phyloP scores from a whole-genome alignment of 2,113 vertebrate species.

The Agapornis roseicollis region DNA sequence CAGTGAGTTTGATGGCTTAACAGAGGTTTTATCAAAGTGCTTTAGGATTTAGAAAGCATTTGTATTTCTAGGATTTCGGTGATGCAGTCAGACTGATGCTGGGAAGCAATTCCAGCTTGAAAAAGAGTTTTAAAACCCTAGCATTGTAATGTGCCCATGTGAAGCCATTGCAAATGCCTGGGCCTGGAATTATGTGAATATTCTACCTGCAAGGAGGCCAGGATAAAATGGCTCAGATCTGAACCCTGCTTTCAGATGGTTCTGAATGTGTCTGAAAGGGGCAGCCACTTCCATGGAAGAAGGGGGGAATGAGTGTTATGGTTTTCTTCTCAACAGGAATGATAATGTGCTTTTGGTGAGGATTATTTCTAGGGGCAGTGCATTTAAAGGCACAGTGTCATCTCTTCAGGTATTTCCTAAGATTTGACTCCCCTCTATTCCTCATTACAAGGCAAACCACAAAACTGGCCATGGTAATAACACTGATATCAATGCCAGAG shows the following conservation, averaged over 20 bases:
- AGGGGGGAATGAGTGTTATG: rapidly evolving
- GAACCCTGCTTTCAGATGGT: background rate
- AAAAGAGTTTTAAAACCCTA: background rate
- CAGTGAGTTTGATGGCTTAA: background rate
- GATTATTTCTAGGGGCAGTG: background rate
- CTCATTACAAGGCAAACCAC: rapidly evolving
- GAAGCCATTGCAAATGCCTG: background rate
- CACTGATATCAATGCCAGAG: no score
- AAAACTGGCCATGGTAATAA: background rate
- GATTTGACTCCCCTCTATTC: background rate
- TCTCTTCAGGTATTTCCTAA: background rate
- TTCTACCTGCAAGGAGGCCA: background rate
- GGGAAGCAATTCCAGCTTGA: background rate
- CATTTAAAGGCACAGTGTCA: background rate
- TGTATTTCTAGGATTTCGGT: constrained; percentile 3
- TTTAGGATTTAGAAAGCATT: background rate
- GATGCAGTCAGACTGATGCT: background rate
- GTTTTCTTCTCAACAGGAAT: background rate
- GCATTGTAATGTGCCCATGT: background rate
- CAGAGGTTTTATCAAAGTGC: background rate
- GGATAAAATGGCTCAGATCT: background rate
- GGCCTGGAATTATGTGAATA: background rate
- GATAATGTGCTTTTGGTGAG: background rate
- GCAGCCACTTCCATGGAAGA: background rate
- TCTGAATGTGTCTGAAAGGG: background rate